A percentile compares a stretch with the other conserved stretches of the same genome.
These are phyloP conservation scores for Drosophila histrio DNA, from an alignment of 2,888 invertebrate species.

Conservation along the genomic window DNA sequence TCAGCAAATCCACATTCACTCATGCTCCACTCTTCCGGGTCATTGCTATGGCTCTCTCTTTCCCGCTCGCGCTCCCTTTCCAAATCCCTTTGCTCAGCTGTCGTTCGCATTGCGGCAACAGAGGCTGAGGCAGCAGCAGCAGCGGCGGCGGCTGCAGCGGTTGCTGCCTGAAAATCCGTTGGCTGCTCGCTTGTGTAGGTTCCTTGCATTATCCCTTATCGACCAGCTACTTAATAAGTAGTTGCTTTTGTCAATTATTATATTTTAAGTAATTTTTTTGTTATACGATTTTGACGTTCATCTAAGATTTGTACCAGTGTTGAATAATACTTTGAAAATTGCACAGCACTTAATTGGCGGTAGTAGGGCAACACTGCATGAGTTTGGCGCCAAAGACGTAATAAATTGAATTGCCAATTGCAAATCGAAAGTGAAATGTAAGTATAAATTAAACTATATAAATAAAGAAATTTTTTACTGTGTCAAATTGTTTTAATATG, in stretches of 20 bases:
- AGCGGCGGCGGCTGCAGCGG: conserved; percentile 77
- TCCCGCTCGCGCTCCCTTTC: conserved; percentile 37
- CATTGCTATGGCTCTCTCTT: conserved; percentile 32
- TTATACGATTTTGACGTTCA: conserved; percentile 27
- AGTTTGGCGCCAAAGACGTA: conserved; percentile 29
- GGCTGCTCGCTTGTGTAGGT: conserved; percentile 53
- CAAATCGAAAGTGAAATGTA: conserved; percentile 1
- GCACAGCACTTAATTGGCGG: background rate
- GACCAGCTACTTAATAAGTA: conserved; percentile 15
- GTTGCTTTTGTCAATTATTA: conserved; percentile 21
- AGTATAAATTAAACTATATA: conserved; percentile 3
- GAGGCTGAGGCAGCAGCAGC: conserved; percentile 69
- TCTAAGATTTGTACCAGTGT: conserved; percentile 28
- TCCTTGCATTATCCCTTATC: conserved; percentile 38
- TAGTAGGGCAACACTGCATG: conserved; percentile 26
- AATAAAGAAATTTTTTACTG: background rate
- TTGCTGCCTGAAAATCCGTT: conserved; percentile 76
- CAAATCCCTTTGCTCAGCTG: conserved; percentile 42
- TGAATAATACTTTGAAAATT: conserved; percentile 2
- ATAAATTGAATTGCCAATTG: conserved; percentile 22
- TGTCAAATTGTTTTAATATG: background rate
- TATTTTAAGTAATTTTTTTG: conserved; percentile 7
- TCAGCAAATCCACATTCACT: conserved; percentile 75
- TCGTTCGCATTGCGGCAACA: conserved; percentile 42
- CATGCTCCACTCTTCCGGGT: conserved; percentile 69